Percentiles rank a stretch among this genome's conserved stretches.
Conservation (phyloP, 2,888 invertebrate species). For the Apotomis turbidana region DNA sequence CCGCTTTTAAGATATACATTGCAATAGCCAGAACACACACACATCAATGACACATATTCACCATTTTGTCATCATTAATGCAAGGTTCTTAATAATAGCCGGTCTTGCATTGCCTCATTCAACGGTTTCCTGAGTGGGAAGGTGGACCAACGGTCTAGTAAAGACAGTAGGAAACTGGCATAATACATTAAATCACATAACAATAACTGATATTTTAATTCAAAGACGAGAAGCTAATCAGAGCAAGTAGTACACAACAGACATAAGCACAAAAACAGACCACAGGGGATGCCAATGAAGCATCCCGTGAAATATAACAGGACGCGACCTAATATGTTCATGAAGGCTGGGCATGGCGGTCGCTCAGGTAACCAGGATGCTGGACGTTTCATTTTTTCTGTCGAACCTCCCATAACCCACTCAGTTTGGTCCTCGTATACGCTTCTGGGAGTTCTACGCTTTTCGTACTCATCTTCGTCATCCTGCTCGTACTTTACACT, state of each 20-base stretch:
- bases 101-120: too few species aligned
- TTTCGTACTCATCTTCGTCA: background rate
- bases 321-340: constrained; percentile 8
- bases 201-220: background rate
- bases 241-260: constrained; percentile 7
- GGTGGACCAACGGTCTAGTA: too few species aligned
- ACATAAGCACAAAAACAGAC: constrained; percentile 24
- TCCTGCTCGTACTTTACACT: background rate
- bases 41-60: too few species aligned
- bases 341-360: background rate
- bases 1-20: too few species aligned
- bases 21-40: too few species aligned
- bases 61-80: too few species aligned
- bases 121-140: too few species aligned
- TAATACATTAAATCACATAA: background rate
- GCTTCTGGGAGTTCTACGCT: background rate
- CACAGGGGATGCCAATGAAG: constrained; percentile 18
- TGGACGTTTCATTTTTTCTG: background rate
- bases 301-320: constrained; percentile 15
- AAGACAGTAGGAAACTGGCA: too few species aligned
- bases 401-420: background rate
- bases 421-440: background rate
- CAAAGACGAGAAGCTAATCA: background rate
- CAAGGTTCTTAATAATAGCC: too few species aligned
- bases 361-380: background rate